These are phyloP conservation scores for Allygus modestus DNA, from an alignment of 2,888 invertebrate genomes.

Conservation along the genomic window DNA sequence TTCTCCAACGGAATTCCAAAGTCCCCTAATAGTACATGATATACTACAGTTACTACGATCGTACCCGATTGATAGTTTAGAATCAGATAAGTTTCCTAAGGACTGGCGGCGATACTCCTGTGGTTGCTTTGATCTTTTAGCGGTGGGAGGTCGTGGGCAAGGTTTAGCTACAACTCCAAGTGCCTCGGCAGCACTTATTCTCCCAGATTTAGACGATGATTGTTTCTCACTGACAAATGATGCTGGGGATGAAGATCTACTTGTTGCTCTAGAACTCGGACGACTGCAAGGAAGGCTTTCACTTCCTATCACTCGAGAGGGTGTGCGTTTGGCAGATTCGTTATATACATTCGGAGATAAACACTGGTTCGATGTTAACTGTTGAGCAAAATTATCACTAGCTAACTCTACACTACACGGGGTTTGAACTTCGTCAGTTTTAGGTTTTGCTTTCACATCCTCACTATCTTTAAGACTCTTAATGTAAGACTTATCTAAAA, in stretches of 20 bases:
- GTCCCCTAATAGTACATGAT: conserved; percentile 68
- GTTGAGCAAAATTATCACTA: conserved; percentile 59
- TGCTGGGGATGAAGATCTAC: conserved; percentile 69
- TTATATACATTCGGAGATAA: conserved; percentile 54
- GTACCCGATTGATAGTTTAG: conserved; percentile 68
- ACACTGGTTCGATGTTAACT: conserved; percentile 55
- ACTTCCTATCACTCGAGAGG: conserved; percentile 59
- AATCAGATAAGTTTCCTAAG: conserved; percentile 70
- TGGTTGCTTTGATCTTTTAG: conserved; percentile 66
- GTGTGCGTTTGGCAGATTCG: conserved; percentile 47
- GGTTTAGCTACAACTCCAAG: conserved; percentile 71
- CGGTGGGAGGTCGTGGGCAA: conserved; percentile 69
- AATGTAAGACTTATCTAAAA: conserved; percentile 57
- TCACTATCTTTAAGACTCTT: conserved; percentile 45
- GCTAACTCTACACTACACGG: conserved; percentile 51
- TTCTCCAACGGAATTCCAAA: conserved; percentile 70
- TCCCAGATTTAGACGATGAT: conserved; percentile 61
- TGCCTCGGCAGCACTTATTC: conserved; percentile 70
- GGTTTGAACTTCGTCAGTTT: conserved; percentile 38
- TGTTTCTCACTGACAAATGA: conserved; percentile 65
- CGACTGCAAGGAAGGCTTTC: conserved; percentile 68
- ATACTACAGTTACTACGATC: conserved; percentile 65
- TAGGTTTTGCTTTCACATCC: conserved; percentile 17
- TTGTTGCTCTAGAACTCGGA: conserved; percentile 68
- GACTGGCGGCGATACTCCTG: conserved; percentile 70